Evolutionary conservation across 1,140 invertebrate species (phyloP).

Genomic region (Samia ricini): DNA sequence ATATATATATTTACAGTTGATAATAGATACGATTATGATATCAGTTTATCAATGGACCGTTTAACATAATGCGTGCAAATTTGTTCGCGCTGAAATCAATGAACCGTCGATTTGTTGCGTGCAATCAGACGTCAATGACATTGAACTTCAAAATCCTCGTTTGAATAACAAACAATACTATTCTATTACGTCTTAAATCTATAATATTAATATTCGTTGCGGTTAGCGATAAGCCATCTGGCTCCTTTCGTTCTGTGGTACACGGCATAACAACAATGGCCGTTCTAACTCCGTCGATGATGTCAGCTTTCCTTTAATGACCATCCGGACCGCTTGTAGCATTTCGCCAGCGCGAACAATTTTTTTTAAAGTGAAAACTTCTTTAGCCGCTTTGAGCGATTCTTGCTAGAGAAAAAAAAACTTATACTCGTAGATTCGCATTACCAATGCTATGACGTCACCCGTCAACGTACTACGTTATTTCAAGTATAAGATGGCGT

Average conservation of each 20-base stretch:
- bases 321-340: conserved; percentile 41
- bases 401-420: no score
- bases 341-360: conserved; percentile 48
- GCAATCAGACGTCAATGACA: conserved; percentile 46
- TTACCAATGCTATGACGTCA: no score
- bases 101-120: conserved; percentile 41
- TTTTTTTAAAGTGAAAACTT: no score
- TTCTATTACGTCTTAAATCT: conserved; percentile 33
- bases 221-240: conserved; percentile 59
- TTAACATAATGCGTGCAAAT: conserved; percentile 50
- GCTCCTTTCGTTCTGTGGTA: conserved; percentile 44
- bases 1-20: no score
- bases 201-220: conserved; percentile 55
- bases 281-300: conserved; percentile 62
- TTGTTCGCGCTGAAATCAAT: conserved; percentile 48
- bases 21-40: no score
- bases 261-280: conserved; percentile 59
- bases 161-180: conserved; percentile 32
- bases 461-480: no score
- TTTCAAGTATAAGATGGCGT: no score
- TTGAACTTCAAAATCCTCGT: conserved; percentile 57
- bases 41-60: conserved; percentile 43
- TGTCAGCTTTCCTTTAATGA: conserved; percentile 67
- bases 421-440: no score
- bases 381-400: no score